Conservation (phyloP, 2,888 invertebrate species). For the Bruchidius siliquastri region DNA sequence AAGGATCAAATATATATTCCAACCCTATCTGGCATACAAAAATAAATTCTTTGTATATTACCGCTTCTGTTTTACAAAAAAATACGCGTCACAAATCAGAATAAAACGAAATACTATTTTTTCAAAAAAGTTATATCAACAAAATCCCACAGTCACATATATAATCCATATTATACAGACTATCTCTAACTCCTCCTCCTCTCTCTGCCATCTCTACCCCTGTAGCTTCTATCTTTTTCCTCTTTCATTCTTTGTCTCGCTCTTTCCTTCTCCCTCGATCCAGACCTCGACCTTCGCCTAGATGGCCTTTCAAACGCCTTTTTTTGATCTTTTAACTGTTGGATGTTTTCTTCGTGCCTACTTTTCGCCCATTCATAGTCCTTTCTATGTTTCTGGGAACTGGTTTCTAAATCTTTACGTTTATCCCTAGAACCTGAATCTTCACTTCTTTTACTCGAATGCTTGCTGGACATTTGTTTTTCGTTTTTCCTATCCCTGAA, state of each 20-base stretch:
- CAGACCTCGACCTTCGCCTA: slow-evolving; percentile 20
- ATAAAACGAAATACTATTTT: background rate
- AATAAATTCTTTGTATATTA: no score
- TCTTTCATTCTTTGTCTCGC: slow-evolving; percentile 13
- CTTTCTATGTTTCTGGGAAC: slow-evolving; percentile 10
- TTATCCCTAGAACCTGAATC: slow-evolving; percentile 6
- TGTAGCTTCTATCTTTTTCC: slow-evolving; percentile 11
- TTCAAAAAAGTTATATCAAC: background rate
- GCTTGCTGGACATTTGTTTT: background rate
- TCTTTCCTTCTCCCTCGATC: slow-evolving; percentile 17
- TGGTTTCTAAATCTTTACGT: slow-evolving; percentile 11
- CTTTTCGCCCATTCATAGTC: slow-evolving; percentile 27
- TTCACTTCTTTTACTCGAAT: slow-evolving; percentile 2
- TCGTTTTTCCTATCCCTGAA: slow-evolving; percentile 1
- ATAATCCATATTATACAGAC: background rate
- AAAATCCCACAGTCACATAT: background rate
- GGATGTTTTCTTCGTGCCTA: slow-evolving; percentile 26
- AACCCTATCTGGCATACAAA: no score
- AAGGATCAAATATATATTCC: no score
- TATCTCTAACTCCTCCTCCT: slow-evolving; percentile 19
- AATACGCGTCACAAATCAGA: no score
- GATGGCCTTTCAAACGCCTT: slow-evolving; percentile 11
- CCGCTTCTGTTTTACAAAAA: no score
- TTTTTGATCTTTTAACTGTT: slow-evolving; percentile 21
- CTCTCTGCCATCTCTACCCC: slow-evolving; percentile 34